Percentiles rank a stretch among this genome's conserved stretches.
phyloP scores from a whole-genome alignment of 2,113 vertebrate genomes.

The Leptobrachium leishanense region DNA sequence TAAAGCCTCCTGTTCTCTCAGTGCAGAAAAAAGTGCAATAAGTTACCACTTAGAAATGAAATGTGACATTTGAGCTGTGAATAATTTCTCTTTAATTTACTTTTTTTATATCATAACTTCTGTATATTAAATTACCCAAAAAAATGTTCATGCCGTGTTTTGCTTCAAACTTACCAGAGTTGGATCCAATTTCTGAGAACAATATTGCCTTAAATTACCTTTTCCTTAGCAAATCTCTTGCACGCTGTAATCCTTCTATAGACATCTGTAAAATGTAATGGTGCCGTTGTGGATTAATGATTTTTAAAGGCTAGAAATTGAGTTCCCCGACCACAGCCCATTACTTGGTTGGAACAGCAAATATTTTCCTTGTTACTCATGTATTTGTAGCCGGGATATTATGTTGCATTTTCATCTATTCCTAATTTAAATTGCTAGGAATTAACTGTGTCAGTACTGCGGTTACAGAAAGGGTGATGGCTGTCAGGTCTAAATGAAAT shows the following conservation, averaged over 20 bases:
- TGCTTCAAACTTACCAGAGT: constrained; percentile 14
- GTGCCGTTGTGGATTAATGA: constrained; percentile 51
- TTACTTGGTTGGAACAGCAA: constrained; percentile 51
- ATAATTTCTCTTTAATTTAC: background rate
- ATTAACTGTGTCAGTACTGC: constrained; percentile 23
- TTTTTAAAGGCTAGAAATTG: constrained; percentile 53
- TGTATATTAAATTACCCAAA: constrained; percentile 17
- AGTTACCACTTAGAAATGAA: too few relatives aligned
- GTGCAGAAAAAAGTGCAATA: too few relatives aligned
- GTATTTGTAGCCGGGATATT: constrained; percentile 44
- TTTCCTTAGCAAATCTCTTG: background rate
- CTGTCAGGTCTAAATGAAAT: too few relatives aligned
- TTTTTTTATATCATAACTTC: constrained; percentile 9
- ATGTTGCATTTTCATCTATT: constrained; percentile 42
- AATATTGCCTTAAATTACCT: constrained; percentile 47
- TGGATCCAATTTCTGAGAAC: constrained; percentile 37
- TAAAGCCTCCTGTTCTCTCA: too few relatives aligned
- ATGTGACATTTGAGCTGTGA: too few relatives aligned
- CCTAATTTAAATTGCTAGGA: constrained; percentile 12
- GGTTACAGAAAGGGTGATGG: too few relatives aligned
- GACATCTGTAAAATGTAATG: constrained; percentile 49
- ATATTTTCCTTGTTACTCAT: constrained; percentile 50
- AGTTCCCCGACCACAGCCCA: constrained; percentile 45
- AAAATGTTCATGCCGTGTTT: constrained; percentile 25
- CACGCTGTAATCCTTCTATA: constrained; percentile 3